Percentiles rank a stretch among this genome's conserved stretches.
Evolutionary conservation across 2,797 vertebrate genomes (phyloP).

Genomic region (Agapornis canus): DNA sequence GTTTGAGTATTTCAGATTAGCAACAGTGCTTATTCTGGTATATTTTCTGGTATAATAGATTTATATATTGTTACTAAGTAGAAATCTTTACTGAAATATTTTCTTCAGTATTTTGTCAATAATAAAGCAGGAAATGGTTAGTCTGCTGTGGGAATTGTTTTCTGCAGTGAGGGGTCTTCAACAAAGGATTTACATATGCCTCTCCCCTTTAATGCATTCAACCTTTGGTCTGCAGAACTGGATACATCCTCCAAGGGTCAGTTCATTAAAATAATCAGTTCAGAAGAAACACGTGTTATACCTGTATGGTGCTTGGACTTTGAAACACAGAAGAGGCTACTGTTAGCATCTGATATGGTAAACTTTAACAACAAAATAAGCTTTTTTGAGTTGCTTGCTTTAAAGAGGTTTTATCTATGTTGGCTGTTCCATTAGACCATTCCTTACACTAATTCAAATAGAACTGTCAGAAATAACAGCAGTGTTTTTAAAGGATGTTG

Average conservation of each 20-base stretch:
- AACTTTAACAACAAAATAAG: background rate
- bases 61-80: slow-evolving; percentile 13
- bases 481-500: background rate
- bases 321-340: background rate
- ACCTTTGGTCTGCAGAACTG: background rate
- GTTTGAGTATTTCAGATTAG: background rate
- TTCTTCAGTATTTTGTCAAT: slow-evolving; percentile 33
- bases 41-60: background rate
- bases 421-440: background rate
- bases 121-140: background rate
- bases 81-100: slow-evolving; percentile 1
- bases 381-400: background rate
- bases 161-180: background rate
- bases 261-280: background rate
- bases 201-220: background rate
- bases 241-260: background rate
- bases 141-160: background rate
- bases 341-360: background rate
- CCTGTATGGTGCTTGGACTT: background rate
- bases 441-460: background rate
- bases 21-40: background rate
- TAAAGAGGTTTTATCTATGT: background rate
- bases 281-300: background rate
- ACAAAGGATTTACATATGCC: background rate
- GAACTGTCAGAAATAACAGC: background rate